These are phyloP conservation scores for Lasius platythorax DNA, from an alignment of 2,888 invertebrate species.

Conservation along the genomic window DNA sequence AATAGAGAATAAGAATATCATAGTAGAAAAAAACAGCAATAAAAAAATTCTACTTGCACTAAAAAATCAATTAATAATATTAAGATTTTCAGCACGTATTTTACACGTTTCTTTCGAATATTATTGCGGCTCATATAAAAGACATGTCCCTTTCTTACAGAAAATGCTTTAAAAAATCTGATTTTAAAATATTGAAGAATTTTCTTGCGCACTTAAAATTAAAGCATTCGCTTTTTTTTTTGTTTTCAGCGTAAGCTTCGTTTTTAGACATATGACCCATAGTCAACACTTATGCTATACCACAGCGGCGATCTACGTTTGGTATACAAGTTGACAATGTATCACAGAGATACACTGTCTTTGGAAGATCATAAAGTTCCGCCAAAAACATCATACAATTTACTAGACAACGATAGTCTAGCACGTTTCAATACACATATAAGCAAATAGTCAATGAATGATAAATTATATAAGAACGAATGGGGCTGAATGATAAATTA, in stretches of 20 bases:
- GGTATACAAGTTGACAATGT: conserved; percentile 63
- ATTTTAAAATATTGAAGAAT: background rate
- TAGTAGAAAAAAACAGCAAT: conserved; percentile 10
- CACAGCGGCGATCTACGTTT: conserved; percentile 62
- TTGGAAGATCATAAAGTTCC: conserved; percentile 56
- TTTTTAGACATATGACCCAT: conserved; percentile 6
- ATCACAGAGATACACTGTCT: conserved; percentile 50
- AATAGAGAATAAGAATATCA: conserved; percentile 49
- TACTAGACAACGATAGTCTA: background rate
- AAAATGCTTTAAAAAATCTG: background rate
- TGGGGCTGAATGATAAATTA: background rate
- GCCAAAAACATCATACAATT: conserved; percentile 13
- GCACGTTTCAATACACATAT: background rate
- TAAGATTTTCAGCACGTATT: conserved; percentile 45
- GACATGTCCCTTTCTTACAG: background rate
- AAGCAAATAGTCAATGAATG: background rate
- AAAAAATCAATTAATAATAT: conserved; percentile 52
- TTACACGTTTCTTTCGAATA: conserved; percentile 40
- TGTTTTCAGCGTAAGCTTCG: background rate
- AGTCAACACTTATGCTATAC: conserved; percentile 64
- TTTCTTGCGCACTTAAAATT: background rate
- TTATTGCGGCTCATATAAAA: background rate
- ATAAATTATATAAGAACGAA: background rate
- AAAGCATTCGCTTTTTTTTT: background rate
- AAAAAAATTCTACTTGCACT: conserved; percentile 41